Conservation (phyloP, 2,797 vertebrate species). For the Microcaecilia unicolor region DNA sequence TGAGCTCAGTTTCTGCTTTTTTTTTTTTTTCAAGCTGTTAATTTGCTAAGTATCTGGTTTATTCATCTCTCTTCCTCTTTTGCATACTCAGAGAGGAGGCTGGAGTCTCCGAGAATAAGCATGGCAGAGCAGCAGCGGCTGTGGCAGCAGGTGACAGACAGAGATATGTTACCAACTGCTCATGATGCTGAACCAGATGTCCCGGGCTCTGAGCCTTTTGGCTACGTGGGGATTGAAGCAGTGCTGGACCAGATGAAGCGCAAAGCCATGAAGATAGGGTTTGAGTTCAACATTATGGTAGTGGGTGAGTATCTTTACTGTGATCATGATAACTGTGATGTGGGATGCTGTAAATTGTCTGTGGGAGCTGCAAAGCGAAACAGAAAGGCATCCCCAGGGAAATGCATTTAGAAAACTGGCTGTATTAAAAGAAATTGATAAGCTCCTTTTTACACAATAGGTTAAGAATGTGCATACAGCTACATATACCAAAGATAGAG, state of each 20-base stretch:
- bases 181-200: slow-evolving; percentile 1
- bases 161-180: too few species aligned
- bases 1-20: too few species aligned
- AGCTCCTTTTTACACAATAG: too few species aligned
- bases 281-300: slow-evolving; percentile 96
- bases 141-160: background rate
- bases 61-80: slow-evolving; percentile 9
- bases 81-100: slow-evolving; percentile 21
- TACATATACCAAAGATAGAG: too few species aligned
- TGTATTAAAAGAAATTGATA: too few species aligned
- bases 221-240: slow-evolving; percentile 85
- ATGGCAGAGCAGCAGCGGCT: slow-evolving; percentile 31
- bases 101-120: slow-evolving; percentile 10
- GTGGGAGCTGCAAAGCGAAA: too few species aligned
- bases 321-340: too few species aligned
- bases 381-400: too few species aligned
- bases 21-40: background rate
- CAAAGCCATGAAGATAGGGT: slow-evolving; percentile 89
- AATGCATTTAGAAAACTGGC: too few species aligned
- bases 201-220: slow-evolving; percentile 59
- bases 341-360: too few species aligned
- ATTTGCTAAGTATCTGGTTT: too few species aligned
- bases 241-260: slow-evolving; percentile 89
- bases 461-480: too few species aligned
- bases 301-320: slow-evolving; percentile 71